Base-by-base conservation (phyloP, 2,797 vertebrate species). In the Xerus rutilus region DNA sequence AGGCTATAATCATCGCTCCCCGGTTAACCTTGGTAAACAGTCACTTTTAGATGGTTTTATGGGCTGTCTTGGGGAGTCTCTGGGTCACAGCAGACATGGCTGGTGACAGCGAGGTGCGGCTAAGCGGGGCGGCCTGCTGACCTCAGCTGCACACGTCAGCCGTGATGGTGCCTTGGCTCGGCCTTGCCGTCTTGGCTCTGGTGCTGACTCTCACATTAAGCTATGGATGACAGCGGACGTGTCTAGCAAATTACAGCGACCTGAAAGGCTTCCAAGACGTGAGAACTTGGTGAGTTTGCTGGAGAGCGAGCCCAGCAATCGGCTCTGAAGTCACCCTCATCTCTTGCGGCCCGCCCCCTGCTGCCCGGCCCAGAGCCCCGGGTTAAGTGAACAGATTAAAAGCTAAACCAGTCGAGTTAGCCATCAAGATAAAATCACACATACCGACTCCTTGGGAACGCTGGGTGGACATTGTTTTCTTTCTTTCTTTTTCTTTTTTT, bases 91-190 rank as follows among this genome's bases (percentile, higher is more conserved):
- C 14, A 43, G 84, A 88, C 74, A 3, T 64, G 89, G 54, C 69
- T 25, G 85, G 84, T 77, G 20, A 7, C 67, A 0, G 30, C 20
- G 11, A 11, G 1, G 32, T 3, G 77, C 11, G 65, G 18, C 64
- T 13, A 76, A 76, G 28, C 73, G 23, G 0, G 21, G 86, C n/a
- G 17, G 72, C 92, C 89, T 2, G 73, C 74, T 81, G 97, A 83
- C 96, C 97, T 95, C 81, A 28, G 52, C 20, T 13, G 6, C 5
- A 47, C 73, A n/a, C 47, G 0, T 21, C 43, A 78, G 62, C 2
- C 88, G 79, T 84, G 95, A 89, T 1, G 57, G 54, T 30, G 69
- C 91, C 95, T 95, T 96, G 97, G 95, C 95, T 95, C 77, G 13
- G 3, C 30, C 52, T 95, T 57, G 79, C 86, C 21, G 5, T 90